Evolutionary conservation across 2,113 vertebrate genomes (phyloP).

Genomic region (Lucifuga dentata): DNA sequence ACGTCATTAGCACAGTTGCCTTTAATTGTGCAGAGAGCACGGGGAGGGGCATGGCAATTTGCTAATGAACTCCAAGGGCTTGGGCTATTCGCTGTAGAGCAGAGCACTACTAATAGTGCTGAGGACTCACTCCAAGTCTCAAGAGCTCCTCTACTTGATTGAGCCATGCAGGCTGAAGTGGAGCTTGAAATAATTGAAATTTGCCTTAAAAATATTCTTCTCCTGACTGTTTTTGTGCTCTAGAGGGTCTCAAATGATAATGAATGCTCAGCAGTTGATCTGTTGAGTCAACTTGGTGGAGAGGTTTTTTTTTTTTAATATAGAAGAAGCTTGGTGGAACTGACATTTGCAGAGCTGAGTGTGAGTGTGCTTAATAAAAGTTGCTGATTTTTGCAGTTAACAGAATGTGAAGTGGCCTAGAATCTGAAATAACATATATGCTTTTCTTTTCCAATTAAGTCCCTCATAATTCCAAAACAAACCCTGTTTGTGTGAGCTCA

Average conservation of each 20-base stretch:
- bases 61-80: conserved; percentile 79
- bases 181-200: conserved; percentile 78
- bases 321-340: background rate
- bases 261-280: conserved; percentile 42
- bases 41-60: conserved; percentile 71
- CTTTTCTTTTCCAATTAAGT: conserved; percentile 37
- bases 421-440: conserved; percentile 44
- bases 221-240: conserved; percentile 41
- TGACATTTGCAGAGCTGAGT: background rate
- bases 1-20: conserved; percentile 76
- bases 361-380: no score
- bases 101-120: conserved; percentile 65
- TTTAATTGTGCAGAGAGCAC: conserved; percentile 75
- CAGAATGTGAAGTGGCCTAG: conserved; percentile 15
- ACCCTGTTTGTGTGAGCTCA: conserved; percentile 45
- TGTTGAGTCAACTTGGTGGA: conserved; percentile 39
- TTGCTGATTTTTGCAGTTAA: background rate
- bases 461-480: conserved; percentile 48
- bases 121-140: conserved; percentile 73
- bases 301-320: conserved; percentile 29
- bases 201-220: conserved; percentile 53
- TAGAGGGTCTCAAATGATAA: conserved; percentile 37
- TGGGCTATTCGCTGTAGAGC: conserved; percentile 58
- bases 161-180: conserved; percentile 73
- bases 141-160: conserved; percentile 74